Conservation (phyloP, 2,888 invertebrate species). For the Drosophila limbata region DNA sequence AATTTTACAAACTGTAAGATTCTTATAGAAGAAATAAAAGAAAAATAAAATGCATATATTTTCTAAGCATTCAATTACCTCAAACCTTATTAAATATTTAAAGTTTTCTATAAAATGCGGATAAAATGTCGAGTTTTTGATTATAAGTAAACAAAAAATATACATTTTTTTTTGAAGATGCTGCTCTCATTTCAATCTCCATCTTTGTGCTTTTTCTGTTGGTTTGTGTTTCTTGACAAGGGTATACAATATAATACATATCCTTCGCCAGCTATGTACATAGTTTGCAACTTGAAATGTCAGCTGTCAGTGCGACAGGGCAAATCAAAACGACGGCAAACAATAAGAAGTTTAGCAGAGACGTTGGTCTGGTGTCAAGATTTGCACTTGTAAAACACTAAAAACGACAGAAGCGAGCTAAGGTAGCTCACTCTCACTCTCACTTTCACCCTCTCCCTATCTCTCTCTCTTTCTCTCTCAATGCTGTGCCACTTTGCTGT, state of each 20-base stretch:
- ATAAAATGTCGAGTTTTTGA: too few species aligned
- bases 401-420: conserved; percentile 48
- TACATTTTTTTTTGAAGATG: not conserved
- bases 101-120: too few species aligned
- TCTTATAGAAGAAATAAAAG: too few species aligned
- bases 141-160: conserved; percentile 5
- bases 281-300: conserved; percentile 70
- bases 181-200: conserved; percentile 17
- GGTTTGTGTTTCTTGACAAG: conserved; percentile 32
- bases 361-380: conserved; percentile 58
- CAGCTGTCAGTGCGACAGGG: conserved; percentile 67
- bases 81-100: too few species aligned
- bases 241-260: conserved; percentile 53
- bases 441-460: not conserved
- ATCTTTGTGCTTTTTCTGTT: conserved; percentile 15
- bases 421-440: not conserved
- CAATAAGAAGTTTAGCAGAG: conserved; percentile 47
- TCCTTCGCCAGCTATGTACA: conserved; percentile 35
- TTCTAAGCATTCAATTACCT: too few species aligned
- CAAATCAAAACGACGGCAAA: conserved; percentile 69
- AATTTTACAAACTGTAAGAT: too few species aligned
- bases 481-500: conserved; percentile 22
- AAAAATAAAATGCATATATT: too few species aligned
- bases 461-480: not conserved
- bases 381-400: conserved; percentile 76